Conservation (phyloP, 2,113 vertebrate genomes). For the Prunella himalayana region DNA sequence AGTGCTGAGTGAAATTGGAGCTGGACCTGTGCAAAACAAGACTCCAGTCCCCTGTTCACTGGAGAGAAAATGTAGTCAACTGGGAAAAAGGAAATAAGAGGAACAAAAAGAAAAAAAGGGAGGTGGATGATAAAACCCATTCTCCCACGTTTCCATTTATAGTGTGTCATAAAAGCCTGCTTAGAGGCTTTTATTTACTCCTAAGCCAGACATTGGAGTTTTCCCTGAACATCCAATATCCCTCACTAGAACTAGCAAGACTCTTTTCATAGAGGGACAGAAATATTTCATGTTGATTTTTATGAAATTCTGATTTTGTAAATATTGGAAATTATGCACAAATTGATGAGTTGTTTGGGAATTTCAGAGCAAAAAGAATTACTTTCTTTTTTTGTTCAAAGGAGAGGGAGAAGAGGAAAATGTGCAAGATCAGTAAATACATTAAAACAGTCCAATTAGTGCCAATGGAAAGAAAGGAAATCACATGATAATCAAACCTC, state of each 20-base stretch:
- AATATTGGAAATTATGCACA: neutral
- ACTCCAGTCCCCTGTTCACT: neutral
- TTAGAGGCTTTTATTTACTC: neutral
- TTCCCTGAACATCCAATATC: neutral
- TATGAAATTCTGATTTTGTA: neutral
- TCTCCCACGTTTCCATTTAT: conserved; percentile 1
- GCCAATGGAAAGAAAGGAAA: neutral
- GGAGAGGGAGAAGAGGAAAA: neutral
- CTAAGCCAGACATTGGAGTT: neutral
- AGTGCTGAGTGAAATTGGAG: conserved; percentile 9
- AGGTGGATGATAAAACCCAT: neutral
- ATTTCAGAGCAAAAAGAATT: neutral
- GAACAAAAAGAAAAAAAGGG: neutral
- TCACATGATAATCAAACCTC: neutral
- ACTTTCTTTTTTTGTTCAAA: neutral
- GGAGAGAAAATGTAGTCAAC: neutral
- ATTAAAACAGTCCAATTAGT: neutral
- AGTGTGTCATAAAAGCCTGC: neutral
- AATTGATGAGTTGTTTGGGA: neutral
- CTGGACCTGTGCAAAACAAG: neutral
- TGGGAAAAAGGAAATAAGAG: conserved; percentile 21
- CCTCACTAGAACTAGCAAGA: neutral
- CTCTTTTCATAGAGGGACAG: neutral
- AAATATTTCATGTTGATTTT: neutral
- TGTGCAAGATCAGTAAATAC: neutral